Evolutionary conservation across 2,797 vertebrate genomes (phyloP).

Genomic region (Hybognathus amarus): DNA sequence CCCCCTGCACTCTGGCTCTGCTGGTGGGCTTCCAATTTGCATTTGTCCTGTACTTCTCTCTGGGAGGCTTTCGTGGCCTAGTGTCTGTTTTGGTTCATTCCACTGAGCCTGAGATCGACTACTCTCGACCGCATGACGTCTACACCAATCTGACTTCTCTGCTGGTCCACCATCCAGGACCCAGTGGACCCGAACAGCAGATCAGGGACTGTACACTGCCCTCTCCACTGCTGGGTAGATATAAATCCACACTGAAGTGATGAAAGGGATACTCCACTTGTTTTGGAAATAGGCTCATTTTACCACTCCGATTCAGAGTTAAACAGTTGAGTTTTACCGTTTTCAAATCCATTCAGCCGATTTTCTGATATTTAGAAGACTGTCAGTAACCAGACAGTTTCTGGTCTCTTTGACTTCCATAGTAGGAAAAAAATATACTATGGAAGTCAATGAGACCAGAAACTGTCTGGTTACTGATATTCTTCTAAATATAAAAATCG

Average conservation of each 20-base stretch:
- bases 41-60: conserved; percentile 95
- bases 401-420: too few species aligned
- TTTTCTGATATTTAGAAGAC: too few species aligned
- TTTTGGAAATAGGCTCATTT: too few species aligned
- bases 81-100: conserved; percentile 88
- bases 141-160: conserved; percentile 92
- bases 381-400: too few species aligned
- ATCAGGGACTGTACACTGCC: conserved; percentile 85
- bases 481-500: too few species aligned
- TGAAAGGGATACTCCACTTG: too few species aligned
- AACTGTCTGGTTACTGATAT: too few species aligned
- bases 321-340: too few species aligned
- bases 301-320: too few species aligned
- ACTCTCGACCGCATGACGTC: conserved; percentile 90
- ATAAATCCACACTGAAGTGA: not conserved
- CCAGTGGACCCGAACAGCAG: conserved; percentile 65
- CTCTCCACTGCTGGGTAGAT: conserved; percentile 88
- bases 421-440: too few species aligned
- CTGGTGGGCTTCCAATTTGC: conserved; percentile 95
- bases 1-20: conserved; percentile 89
- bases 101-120: conserved; percentile 86
- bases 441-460: too few species aligned
- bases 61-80: conserved; percentile 91
- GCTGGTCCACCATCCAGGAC: conserved; percentile 70
- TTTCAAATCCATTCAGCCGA: too few species aligned